Evolutionary conservation across 2,888 invertebrate species (phyloP).

Genomic region (Slavum lentiscoides): DNA sequence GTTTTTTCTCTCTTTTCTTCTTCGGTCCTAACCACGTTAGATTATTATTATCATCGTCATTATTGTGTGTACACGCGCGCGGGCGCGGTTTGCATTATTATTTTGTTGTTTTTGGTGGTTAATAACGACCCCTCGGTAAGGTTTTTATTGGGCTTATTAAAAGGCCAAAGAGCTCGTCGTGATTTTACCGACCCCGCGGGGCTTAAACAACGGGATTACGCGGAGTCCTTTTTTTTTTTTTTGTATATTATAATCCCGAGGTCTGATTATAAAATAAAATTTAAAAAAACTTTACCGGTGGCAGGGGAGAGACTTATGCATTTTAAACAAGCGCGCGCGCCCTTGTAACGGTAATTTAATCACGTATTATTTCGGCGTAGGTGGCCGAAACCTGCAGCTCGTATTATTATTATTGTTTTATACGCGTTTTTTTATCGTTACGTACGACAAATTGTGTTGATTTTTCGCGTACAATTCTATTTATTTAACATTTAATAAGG

Average conservation of each 20-base stretch:
- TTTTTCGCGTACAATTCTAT: too few species aligned
- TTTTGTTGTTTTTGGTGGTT: background rate
- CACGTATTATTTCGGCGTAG: conserved; percentile 18
- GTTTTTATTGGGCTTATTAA: conserved; percentile 47
- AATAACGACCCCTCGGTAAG: conserved; percentile 10
- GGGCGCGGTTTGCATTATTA: background rate
- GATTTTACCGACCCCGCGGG: conserved; percentile 31
- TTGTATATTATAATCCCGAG: conserved; percentile 34
- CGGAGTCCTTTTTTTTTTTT: background rate
- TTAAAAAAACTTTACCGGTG: background rate
- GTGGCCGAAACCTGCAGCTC: conserved; percentile 13
- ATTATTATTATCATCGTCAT: background rate
- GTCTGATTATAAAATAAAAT: conserved; percentile 24
- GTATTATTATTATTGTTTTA: background rate
- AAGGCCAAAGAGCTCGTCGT: conserved; percentile 24
- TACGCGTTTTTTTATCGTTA: background rate
- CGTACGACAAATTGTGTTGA: background rate
- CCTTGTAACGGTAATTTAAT: conserved; percentile 34
- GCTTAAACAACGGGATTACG: conserved; percentile 34
- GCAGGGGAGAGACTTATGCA: conserved; percentile 1
- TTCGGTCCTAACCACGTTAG: too few species aligned
- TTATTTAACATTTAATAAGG: too few species aligned
- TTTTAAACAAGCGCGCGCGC: conserved; percentile 23
- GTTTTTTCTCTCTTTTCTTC: conserved; percentile 4
- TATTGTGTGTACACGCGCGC: background rate